These are phyloP conservation scores for Myodes glareolus DNA, from an alignment of 2,113 vertebrate species.

Conservation along the genomic window DNA sequence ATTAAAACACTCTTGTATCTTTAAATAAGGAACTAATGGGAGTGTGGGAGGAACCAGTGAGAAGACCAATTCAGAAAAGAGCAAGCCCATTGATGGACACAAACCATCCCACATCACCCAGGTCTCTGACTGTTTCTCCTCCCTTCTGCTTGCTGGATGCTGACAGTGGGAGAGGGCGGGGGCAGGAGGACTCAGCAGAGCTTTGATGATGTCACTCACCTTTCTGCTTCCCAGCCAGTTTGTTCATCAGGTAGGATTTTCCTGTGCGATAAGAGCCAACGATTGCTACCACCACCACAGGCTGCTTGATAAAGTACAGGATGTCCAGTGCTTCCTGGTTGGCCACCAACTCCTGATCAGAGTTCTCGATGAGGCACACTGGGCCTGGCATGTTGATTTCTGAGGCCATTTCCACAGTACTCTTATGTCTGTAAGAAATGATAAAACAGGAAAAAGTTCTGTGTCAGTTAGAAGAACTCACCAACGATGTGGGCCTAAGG, in stretches of 20 bases:
- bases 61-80: not conserved
- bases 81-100: not conserved
- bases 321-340: not conserved
- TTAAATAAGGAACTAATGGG: not conserved
- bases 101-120: not conserved
- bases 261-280: not conserved
- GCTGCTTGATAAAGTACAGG: not conserved
- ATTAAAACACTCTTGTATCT: not conserved
- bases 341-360: not conserved
- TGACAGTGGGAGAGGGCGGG: not conserved
- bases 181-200: not conserved
- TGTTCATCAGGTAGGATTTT: not conserved
- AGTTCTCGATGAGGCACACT: not conserved
- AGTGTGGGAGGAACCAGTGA: not conserved
- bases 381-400: not conserved
- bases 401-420: not conserved
- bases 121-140: not conserved
- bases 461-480: not conserved
- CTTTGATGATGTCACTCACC: not conserved
- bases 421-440: not conserved
- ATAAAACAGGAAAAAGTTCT: not conserved
- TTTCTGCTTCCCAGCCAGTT: not conserved
- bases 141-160: not conserved
- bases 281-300: not conserved
- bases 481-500: not conserved